Conservation (phyloP, 2,113 vertebrate species). For the Lipophrys pholis region DNA sequence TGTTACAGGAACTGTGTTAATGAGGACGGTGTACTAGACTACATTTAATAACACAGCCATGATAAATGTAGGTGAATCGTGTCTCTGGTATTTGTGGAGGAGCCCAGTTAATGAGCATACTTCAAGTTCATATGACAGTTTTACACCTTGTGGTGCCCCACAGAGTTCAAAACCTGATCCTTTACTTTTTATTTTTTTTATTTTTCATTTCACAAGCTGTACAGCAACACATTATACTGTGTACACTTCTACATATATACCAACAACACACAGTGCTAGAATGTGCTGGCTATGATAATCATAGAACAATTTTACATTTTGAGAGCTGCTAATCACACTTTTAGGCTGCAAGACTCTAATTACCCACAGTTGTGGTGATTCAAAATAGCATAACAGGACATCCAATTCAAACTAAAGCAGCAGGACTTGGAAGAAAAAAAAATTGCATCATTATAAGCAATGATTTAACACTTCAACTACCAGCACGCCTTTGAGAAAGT, state of each 20-base stretch:
- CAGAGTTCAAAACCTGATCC: neutral
- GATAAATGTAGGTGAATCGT: neutral
- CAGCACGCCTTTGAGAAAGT: too few relatives aligned
- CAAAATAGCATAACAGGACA: neutral
- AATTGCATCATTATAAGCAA: neutral
- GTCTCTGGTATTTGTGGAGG: neutral
- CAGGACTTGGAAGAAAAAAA: neutral
- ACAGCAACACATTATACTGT: neutral
- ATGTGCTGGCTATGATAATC: neutral
- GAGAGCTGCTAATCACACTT: neutral
- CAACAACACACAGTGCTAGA: neutral
- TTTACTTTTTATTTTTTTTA: neutral
- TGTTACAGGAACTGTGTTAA: too few relatives aligned
- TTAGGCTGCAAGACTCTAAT: neutral
- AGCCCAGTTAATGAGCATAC: neutral
- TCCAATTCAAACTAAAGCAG: neutral
- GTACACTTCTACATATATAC: neutral
- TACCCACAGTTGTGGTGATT: neutral
- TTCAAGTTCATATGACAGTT: neutral
- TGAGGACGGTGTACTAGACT: too few relatives aligned
- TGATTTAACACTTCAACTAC: too few relatives aligned
- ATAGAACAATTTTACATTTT: neutral
- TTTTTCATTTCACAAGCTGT: neutral
- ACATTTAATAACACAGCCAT: neutral
- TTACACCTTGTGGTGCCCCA: neutral